Evolutionary conservation across 2,888 invertebrate genomes (phyloP), one percentile per base, ranked within the genome.

Genomic region (Leptinotarsa juncta): DNA sequence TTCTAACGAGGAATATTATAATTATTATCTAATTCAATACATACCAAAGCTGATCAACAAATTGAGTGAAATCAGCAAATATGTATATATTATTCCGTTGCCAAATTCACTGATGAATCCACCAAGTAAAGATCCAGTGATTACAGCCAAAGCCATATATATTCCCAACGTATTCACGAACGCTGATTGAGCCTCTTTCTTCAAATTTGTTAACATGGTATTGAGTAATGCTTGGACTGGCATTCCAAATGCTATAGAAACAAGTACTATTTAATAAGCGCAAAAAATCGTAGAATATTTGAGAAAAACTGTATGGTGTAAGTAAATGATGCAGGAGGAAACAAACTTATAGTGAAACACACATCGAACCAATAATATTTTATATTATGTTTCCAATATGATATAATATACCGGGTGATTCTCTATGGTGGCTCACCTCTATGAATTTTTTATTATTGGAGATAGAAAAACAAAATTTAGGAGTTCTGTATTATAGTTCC

Each of bases 71-170:
- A 78, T 74, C 10, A 74, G 18, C 20, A 75, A 66, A 70, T 79
- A 80, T 20, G 71, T 62, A n/a, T 74, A 51, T 4, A 53, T 60
- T 65, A 71, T 73, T 7, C 81, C 81, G 67, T 80, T 72, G 26
- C 73, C 72, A 4, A 65, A 60, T 72, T 81, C 81, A 66, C 78
- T 80, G 49, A 81, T 60, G 69, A 79, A 78, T 53, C 81, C 81
- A 69, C 79, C 76, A 15, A 77, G 57, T 14, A 78, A 20, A 15
- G 81, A 75, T 1, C 80, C 80, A n/a, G 73, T 42, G 26, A 81
- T 57, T 49, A 81, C 77, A 1, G 57, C 70, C 15, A 73, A 55
- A 12, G 73, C 73, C 10, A 75, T 71, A 48, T 78, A 16, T 14
- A 74, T 72, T 1, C 73, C 78, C 14, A 73, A 50, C 73, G 75